Conservation (phyloP, 1,140 invertebrate species). For the Drosophila busckii region DNA sequence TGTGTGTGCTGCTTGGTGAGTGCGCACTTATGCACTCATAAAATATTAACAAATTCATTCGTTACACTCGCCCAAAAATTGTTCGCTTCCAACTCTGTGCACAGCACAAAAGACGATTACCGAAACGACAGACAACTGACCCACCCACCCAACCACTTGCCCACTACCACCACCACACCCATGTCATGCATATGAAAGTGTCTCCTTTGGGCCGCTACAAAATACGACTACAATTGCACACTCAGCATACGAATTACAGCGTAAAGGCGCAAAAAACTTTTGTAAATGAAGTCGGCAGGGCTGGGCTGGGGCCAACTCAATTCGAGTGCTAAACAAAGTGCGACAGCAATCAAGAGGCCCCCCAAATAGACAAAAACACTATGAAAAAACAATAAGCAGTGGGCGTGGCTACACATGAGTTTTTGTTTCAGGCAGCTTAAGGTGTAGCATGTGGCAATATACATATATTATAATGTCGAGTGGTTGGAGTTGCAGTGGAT, state of each 20-base stretch:
- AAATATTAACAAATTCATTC: slow-evolving; percentile 78
- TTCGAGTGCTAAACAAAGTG: slow-evolving; percentile 44
- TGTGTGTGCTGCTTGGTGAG: slow-evolving; percentile 32
- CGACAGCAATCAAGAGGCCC: slow-evolving; percentile 64
- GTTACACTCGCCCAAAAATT: slow-evolving; percentile 74
- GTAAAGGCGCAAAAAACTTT: slow-evolving; percentile 65
- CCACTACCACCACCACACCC: slow-evolving; percentile 16
- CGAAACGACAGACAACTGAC: slow-evolving; percentile 14
- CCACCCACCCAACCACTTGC: slow-evolving; percentile 9
- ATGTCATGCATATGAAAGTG: slow-evolving; percentile 65
- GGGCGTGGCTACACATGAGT: not conserved
- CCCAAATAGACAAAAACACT: slow-evolving; percentile 60
- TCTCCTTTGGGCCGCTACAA: slow-evolving; percentile 56
- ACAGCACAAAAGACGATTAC: slow-evolving; percentile 72
- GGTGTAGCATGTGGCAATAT: slow-evolving; percentile 27
- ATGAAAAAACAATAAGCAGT: slow-evolving; percentile 68
- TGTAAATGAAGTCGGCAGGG: slow-evolving; percentile 51
- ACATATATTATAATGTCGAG: slow-evolving; percentile 53
- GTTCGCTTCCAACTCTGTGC: slow-evolving; percentile 55
- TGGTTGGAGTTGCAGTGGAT: slow-evolving; percentile 43
- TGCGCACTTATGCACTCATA: slow-evolving; percentile 76
- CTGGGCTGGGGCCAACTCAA: slow-evolving; percentile 13
- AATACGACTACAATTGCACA: slow-evolving; percentile 75
- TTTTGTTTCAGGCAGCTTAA: slow-evolving; percentile 20
- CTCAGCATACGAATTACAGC: slow-evolving; percentile 75